These are phyloP conservation scores for Clarias magur DNA, from an alignment of 2,113 vertebrate genomes.

Conservation along the genomic window DNA sequence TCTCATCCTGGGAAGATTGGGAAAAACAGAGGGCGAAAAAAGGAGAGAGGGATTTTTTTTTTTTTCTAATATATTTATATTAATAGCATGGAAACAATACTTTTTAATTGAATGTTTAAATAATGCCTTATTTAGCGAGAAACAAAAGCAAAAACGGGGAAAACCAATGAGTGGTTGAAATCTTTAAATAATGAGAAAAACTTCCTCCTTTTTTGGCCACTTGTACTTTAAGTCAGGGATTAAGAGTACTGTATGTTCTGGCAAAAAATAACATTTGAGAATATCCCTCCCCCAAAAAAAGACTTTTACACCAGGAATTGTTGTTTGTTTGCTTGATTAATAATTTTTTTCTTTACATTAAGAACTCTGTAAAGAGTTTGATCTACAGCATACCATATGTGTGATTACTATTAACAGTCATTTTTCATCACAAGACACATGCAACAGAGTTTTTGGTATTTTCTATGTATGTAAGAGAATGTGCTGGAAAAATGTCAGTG, in stretches of 20 bases:
- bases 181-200: not conserved
- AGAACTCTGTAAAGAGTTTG: not conserved
- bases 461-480: not conserved
- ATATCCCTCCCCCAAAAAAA: not conserved
- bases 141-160: not conserved
- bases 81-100: not conserved
- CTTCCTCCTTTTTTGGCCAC: not conserved
- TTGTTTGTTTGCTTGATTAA: not conserved
- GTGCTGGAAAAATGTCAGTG: not conserved
- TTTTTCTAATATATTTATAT: not conserved
- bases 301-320: not conserved
- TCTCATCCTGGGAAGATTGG: conserved; percentile 74
- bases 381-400: not conserved
- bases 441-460: not conserved
- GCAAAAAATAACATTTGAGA: not conserved
- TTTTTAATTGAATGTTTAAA: not conserved
- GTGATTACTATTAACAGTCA: not conserved
- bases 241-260: not conserved
- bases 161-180: not conserved
- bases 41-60: not conserved
- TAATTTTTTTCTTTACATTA: not conserved
- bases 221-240: not conserved
- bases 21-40: not conserved
- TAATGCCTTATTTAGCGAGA: not conserved
- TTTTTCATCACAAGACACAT: not conserved